Base-by-base conservation (phyloP, 1,140 invertebrate species). In the Euura lappo region DNA sequence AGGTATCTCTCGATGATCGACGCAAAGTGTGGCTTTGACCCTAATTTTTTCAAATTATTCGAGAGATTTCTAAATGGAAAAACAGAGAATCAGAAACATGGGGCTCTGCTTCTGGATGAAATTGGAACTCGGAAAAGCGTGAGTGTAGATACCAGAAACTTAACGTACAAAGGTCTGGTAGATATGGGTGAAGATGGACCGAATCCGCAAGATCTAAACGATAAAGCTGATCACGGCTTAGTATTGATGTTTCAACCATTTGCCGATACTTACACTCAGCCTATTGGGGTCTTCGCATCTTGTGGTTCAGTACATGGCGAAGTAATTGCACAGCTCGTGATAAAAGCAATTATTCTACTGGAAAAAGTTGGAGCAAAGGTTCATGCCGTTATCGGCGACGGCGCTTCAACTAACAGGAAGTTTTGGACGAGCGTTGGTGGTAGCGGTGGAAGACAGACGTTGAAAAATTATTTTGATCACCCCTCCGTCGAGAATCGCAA, bases 351-450 rank as follows among this genome's bases (percentile, higher is more conserved):
- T 13, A 45, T 74, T 6, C 65, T 75, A 2, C 75, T 11, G 76
- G 76, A 76, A 77, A 76, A 47, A 45, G 73, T 71, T 74, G 76
- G 79, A 2, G 47, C 65, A 8, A 73, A 71, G 60, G 51, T 80
- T 2, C 75, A 79, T 60, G 78, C 70, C 6, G 65, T 80, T n/a
- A 68, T 80, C 8, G 69, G 67, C 44, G 78, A 80, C 68, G 76
- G 76, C 2, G 75, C 78, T 28, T 44, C 69, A 2, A 72, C 74
- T 6, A 79, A 79, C 64, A 42, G 76, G 42, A 76, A 73, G 45
- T 75, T 81, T 72, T 81, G 80, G 77, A 51, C 71, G 2, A 64
- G 68, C 46, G 6, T 81, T 6, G 75, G 75, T 2, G 70, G 78
- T 2, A 65, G 13, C 64, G 72, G 76, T 8, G 72, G 72, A 71